Conservation (phyloP, 64 coral and sea anemone genomes). For the Pachyseris speciosa region DNA sequence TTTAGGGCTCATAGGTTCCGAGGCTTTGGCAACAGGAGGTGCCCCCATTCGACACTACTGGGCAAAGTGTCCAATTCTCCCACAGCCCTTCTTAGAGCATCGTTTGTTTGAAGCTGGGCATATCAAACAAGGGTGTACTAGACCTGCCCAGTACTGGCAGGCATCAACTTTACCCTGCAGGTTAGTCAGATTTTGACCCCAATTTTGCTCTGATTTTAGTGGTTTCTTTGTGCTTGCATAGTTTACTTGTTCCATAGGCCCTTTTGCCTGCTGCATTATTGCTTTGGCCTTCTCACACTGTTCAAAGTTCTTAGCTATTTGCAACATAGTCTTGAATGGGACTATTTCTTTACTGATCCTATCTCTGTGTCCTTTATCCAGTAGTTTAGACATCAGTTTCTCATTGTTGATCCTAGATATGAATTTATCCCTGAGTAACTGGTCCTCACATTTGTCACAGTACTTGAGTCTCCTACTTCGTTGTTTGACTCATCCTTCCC, state of each 20-base stretch:
- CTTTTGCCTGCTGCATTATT: constrained; percentile 44
- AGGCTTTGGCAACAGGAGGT: neutral
- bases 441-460: constrained; percentile 63
- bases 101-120: too few relatives aligned
- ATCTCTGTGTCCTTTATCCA: constrained; percentile 49
- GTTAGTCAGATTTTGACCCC: neutral
- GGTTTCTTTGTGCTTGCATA: constrained; percentile 4
- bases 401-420: too few relatives aligned
- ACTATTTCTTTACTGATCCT: constrained; percentile 25
- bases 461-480: constrained; percentile 50
- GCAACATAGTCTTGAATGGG: constrained; percentile 45
- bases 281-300: constrained; percentile 46
- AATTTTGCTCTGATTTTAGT: neutral
- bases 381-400: constrained; percentile 32
- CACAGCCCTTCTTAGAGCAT: too few relatives aligned
- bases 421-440: constrained; percentile 62
- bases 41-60: constrained; percentile 14
- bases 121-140: neutral
- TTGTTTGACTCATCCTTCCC: constrained; percentile 61
- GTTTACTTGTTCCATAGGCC: constrained; percentile 20
- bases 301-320: constrained; percentile 56
- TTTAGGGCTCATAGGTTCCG: neutral
- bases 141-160: constrained; percentile 48
- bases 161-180: neutral
- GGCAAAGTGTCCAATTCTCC: constrained; percentile 34